Percentiles rank a stretch among this genome's conserved stretches.
Conservation (phyloP, 2,113 vertebrate species). For the Anseranas semipalmata region DNA sequence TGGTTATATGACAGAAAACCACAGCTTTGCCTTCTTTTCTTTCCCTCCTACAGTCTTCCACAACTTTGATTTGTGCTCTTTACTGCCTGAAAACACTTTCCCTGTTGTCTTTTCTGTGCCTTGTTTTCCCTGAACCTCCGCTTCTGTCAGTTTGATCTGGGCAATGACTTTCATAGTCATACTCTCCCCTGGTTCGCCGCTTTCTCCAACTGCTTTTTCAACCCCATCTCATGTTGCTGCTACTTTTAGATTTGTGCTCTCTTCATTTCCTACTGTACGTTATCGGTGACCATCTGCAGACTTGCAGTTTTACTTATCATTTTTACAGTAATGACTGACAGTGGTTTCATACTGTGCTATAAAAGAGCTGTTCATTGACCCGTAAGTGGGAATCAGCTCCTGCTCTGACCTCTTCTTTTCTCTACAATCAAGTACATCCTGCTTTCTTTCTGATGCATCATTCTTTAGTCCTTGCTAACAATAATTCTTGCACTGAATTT, state of each 20-base stretch:
- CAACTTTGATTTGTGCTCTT: neutral
- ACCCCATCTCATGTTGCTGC: neutral
- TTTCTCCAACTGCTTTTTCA: neutral
- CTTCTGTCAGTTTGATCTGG: neutral
- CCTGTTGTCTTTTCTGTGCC: neutral
- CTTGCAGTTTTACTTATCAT: neutral
- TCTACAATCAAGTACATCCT: neutral
- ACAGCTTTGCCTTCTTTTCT: neutral
- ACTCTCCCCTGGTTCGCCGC: neutral
- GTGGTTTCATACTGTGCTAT: neutral
- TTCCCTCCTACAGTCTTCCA: neutral
- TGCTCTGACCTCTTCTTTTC: neutral
- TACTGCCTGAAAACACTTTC: neutral
- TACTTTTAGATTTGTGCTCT: neutral
- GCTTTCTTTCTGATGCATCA: neutral
- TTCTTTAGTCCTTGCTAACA: neutral
- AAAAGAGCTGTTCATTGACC: slow-evolving; percentile 29
- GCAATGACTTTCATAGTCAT: neutral
- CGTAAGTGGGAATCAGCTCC: neutral
- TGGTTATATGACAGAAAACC: neutral
- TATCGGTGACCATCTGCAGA: neutral
- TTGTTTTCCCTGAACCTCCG: neutral
- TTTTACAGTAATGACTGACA: slow-evolving; percentile 2
- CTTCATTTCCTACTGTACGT: neutral
- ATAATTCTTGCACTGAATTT: neutral